These are phyloP conservation scores for Butorides virescens DNA, from an alignment of 2,113 vertebrate genomes.

Conservation along the genomic window DNA sequence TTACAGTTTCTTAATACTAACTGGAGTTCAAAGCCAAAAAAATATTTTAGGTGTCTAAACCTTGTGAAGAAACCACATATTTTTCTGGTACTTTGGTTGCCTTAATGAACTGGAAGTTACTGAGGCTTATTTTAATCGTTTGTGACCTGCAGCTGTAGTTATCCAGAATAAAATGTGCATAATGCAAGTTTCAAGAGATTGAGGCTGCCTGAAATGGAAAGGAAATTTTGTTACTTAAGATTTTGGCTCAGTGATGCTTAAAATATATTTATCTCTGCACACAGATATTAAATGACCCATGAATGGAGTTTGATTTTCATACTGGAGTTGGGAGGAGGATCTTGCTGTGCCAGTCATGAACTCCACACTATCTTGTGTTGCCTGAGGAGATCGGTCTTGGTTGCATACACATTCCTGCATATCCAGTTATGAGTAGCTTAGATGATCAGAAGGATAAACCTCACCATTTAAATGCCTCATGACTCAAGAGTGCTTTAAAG, in stretches of 20 bases:
- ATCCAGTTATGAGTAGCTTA: neutral
- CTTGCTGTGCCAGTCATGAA: neutral
- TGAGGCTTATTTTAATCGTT: slow-evolving; percentile 33
- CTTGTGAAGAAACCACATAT: neutral
- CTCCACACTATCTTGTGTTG: neutral
- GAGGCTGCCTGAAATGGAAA: neutral
- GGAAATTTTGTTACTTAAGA: slow-evolving; percentile 10
- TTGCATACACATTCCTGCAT: neutral
- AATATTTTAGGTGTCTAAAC: neutral
- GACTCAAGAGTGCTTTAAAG: neutral
- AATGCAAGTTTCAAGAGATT: neutral
- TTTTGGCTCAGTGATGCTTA: slow-evolving; percentile 38
- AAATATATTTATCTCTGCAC: slow-evolving; percentile 58
- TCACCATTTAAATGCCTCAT: neutral
- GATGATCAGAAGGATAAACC: neutral
- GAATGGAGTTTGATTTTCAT: neutral
- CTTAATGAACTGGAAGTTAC: slow-evolving; percentile 45
- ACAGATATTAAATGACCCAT: slow-evolving; percentile 49
- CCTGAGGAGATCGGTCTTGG: neutral
- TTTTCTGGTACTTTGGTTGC: slow-evolving; percentile 32
- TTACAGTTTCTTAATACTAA: neutral
- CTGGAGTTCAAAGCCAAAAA: neutral
- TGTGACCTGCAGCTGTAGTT: slow-evolving; percentile 10
- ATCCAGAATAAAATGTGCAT: slow-evolving; percentile 31
- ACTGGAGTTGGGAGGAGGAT: neutral